Percentiles rank a stretch among this genome's conserved stretches.
phyloP scores from a whole-genome alignment of 2,113 vertebrate genomes.

The Chunga burmeisteri region DNA sequence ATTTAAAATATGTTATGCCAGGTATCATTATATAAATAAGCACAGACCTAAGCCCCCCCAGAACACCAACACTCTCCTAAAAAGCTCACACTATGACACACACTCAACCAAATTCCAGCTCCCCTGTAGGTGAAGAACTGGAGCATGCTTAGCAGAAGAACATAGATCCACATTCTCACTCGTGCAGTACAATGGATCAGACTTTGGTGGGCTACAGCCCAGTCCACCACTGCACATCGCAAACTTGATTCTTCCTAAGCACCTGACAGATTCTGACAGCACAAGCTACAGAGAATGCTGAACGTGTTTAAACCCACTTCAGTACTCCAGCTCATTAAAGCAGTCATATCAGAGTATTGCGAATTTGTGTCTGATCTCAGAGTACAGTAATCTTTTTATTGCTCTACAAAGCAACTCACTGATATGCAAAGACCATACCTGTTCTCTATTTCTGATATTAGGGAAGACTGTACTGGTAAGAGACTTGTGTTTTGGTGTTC shows the following conservation, averaged over 20 bases:
- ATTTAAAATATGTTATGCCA: neutral
- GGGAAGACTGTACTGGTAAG: neutral
- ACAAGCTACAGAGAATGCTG: neutral
- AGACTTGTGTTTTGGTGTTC: neutral
- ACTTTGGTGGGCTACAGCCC: neutral
- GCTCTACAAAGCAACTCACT: neutral
- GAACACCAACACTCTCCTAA: neutral
- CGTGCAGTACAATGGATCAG: neutral
- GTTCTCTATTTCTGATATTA: neutral
- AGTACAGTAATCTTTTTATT: neutral
- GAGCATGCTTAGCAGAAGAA: neutral
- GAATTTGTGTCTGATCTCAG: neutral
- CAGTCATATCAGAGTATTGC: rapidly evolving
- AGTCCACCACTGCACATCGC: neutral
- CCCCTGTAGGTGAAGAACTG: rapidly evolving
- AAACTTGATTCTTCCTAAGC: neutral
- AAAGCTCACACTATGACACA: neutral
- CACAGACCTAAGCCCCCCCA: neutral
- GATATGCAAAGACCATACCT: neutral
- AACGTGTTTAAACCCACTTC: neutral
- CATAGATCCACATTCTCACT: neutral
- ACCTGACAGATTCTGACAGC: neutral
- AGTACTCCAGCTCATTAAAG: neutral
- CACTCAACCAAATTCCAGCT: neutral
- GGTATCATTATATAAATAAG: neutral